Evolutionary conservation across 2,797 vertebrate genomes (phyloP).

Genomic region (Linurgus olivaceus): DNA sequence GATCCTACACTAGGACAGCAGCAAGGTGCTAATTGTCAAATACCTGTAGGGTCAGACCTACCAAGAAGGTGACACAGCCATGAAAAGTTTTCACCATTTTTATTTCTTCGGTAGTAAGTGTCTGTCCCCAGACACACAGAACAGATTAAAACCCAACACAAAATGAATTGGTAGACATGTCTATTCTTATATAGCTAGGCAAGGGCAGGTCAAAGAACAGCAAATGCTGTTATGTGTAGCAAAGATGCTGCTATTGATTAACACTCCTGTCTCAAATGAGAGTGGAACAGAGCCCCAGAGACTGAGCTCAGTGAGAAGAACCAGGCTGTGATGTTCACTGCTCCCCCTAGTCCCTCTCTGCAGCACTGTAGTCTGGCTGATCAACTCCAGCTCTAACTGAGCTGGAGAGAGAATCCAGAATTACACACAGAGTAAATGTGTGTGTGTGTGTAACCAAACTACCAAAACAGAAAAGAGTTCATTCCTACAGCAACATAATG

Average conservation of each 20-base stretch:
- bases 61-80: not conserved
- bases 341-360: fast-evolving
- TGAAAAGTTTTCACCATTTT: not conserved
- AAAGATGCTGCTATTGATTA: not conserved
- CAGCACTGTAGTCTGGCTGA: not conserved
- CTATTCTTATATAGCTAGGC: not conserved
- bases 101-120: not conserved
- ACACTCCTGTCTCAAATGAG: not conserved
- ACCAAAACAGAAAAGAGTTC: not conserved
- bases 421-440: not conserved
- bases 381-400: not conserved
- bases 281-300: not conserved
- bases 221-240: not conserved
- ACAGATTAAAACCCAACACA: not conserved
- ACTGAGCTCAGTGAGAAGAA: not conserved
- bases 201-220: not conserved
- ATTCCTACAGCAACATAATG: not conserved
- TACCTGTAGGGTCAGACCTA: not conserved
- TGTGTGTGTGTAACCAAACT: not conserved
- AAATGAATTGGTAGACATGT: not conserved
- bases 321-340: not conserved
- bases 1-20: not conserved
- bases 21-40: not conserved
- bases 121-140: not conserved
- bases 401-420: not conserved